Conservation (phyloP, 2,797 vertebrate species). For the Brachyrhaphis roseni region DNA sequence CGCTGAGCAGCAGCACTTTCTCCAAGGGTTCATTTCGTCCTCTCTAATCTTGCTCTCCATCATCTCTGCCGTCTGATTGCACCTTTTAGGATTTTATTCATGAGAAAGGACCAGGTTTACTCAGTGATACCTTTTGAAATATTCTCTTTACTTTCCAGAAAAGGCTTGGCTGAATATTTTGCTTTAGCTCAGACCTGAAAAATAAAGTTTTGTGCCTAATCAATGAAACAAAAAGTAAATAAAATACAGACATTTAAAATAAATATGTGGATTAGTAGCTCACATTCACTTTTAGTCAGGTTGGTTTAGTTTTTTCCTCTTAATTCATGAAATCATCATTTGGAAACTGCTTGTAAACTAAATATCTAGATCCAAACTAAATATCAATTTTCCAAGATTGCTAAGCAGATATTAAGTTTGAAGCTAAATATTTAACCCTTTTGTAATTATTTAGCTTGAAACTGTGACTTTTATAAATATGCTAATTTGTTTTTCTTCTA, state of each 20-base stretch:
- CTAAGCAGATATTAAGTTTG: background rate
- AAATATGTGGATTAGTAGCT: too few species aligned
- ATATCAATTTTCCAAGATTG: background rate
- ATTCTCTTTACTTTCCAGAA: background rate
- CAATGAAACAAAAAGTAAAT: background rate
- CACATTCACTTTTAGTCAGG: background rate
- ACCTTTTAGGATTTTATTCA: constrained; percentile 34
- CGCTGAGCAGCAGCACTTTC: background rate
- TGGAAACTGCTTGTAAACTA: background rate
- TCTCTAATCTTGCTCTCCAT: constrained; percentile 9
- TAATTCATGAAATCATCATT: background rate
- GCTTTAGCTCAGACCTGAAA: background rate
- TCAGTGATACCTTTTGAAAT: background rate
- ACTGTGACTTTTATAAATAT: background rate
- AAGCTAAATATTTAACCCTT: background rate
- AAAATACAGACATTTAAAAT: background rate
- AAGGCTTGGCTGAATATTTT: background rate
- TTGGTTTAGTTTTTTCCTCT: background rate
- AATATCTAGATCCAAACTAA: background rate
- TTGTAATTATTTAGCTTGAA: too few species aligned
- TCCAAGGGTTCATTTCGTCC: constrained; percentile 1
- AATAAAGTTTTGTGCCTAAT: background rate
- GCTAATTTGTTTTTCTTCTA: background rate
- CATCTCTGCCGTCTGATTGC: constrained; percentile 26
- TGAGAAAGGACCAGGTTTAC: background rate